Base-by-base conservation (phyloP, 2,888 invertebrate species). In the Stegophylla sp. region DNA sequence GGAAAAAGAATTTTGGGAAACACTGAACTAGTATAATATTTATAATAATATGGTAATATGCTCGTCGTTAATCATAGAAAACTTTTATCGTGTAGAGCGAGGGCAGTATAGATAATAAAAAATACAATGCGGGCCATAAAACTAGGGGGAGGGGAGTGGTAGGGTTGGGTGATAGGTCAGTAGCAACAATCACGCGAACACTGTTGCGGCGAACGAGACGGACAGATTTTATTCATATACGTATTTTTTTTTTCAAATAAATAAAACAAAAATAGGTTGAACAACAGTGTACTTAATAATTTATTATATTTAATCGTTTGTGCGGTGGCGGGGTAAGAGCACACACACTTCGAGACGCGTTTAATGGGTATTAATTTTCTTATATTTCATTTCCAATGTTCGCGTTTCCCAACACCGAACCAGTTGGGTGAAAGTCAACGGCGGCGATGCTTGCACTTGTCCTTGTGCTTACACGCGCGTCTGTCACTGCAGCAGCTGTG, bases 371-470 rank as follows among this genome's bases (percentile, higher is more conserved):
- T 75, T 74, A 74, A 74, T 74, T 63, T 74, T 73, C 63, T 63
- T 74, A 72, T 74, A 72, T 72, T 73, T 61, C 43, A 28, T 76
- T 76, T 66, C 64, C 64, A 76, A 66, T 41, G 73, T n/a, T 61
- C 75, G 23, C 51, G 75, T 74, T 74, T 63, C 63, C 61, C 51
- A 64, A 75, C 67, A 1, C 0, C 63, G n/a, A 56, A 66, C 26
- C 43, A 45, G 67, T 41, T 48, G 23, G 17, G 79, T 71, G 79
- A 79, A 79, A 79, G 79, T 77, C 28, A n/a, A 43, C 43, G 13
- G 10, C 41, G 23, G 7, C 56, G 67, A 56, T 41, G 61, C 79
- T 79, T 71, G 71, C 79, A 79, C 69, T 71, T 79, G 79, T 79
- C 79, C 79, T 79, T 63, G 77, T 59, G 79, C 79, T 79, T 71